A percentile compares a stretch with the other conserved stretches of the same genome.
phyloP scores from a whole-genome alignment of 2,888 invertebrate genomes.

The Athalia circularis region DNA sequence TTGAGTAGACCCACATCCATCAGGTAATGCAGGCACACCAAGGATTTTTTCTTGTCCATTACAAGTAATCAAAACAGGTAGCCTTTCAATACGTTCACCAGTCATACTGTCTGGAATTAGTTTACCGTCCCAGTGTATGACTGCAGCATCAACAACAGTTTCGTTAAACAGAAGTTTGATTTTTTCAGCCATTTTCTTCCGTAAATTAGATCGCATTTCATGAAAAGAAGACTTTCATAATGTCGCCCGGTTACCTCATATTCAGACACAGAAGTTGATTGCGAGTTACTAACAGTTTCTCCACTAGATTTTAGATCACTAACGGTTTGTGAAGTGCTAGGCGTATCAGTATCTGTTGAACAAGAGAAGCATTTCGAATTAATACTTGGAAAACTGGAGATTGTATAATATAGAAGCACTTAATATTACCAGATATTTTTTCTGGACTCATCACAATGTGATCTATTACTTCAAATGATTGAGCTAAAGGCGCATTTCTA shows the following conservation, averaged over 20 bases:
- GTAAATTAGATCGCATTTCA: neutral
- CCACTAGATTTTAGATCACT: constrained; percentile 44
- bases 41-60: constrained; percentile 12
- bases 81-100: neutral
- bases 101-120: neutral
- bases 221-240: constrained; percentile 28
- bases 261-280: constrained; percentile 32
- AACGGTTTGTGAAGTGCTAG: constrained; percentile 13
- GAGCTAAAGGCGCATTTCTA: constrained; percentile 31
- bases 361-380: neutral
- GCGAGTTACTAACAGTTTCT: constrained; percentile 15
- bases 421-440: constrained; percentile 42
- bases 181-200: neutral
- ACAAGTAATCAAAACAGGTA: neutral
- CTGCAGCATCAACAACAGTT: neutral
- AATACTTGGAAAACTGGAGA: no score
- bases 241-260: constrained; percentile 34
- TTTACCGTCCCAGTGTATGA: neutral
- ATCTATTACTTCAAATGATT: constrained; percentile 34
- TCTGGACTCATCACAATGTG: constrained; percentile 26
- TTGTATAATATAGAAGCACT: no score
- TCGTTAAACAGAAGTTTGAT: neutral
- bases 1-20: neutral
- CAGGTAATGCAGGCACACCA: neutral
- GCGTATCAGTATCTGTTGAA: constrained; percentile 30